Conservation (phyloP, 1,140 invertebrate species). For the Drosophila sulfurigaster region DNA sequence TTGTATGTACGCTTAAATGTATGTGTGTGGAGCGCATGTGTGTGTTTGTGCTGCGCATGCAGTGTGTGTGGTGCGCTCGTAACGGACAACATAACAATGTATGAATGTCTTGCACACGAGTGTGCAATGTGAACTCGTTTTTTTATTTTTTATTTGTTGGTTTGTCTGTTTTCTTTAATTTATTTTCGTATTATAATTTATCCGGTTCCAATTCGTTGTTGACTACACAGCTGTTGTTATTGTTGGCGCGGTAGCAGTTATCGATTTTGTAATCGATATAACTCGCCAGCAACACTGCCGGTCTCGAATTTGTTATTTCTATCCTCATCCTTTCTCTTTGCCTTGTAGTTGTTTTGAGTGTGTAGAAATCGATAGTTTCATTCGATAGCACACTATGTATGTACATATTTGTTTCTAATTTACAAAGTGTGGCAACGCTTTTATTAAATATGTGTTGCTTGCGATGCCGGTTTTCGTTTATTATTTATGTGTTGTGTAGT, state of each 20-base stretch:
- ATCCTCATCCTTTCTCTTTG: not conserved
- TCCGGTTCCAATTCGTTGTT: not conserved
- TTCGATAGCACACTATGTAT: not conserved
- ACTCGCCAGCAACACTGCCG: not conserved
- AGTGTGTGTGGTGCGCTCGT: slow-evolving; percentile 1
- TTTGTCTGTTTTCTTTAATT: not conserved
- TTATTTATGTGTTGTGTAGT: slow-evolving; percentile 3
- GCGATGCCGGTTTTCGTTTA: not conserved
- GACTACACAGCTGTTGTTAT: not conserved
- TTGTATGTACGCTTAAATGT: not conserved
- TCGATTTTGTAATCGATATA: not conserved
- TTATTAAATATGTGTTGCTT: not conserved
- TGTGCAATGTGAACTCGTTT: slow-evolving; percentile 1
- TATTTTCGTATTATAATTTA: slow-evolving; percentile 2
- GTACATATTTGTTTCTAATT: too few relatives aligned
- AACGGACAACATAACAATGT: slow-evolving; percentile 7
- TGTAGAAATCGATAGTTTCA: not conserved
- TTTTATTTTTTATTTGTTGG: not conserved
- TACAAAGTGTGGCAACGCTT: not conserved
- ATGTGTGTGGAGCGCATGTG: slow-evolving; percentile 2
- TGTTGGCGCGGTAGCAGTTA: not conserved
- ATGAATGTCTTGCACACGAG: not conserved
- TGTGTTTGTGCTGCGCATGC: slow-evolving; percentile 18
- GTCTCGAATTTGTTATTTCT: not conserved
- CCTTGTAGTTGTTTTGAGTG: not conserved